A percentile compares a stretch with the other conserved stretches of the same genome.
Evolutionary conservation across 2,888 invertebrate genomes (phyloP).

Genomic region (Notodonta ziczac): DNA sequence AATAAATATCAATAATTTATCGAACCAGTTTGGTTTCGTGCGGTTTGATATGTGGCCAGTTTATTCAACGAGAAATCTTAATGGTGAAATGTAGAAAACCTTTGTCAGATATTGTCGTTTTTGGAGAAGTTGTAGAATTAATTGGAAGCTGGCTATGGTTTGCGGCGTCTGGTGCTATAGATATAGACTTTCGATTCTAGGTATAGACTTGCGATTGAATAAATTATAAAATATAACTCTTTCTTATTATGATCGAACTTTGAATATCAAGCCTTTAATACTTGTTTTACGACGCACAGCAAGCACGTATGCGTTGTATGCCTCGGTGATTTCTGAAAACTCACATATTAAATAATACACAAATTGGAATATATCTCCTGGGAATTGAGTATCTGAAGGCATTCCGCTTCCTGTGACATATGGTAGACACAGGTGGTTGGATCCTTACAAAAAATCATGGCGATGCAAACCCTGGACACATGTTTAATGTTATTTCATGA

Average conservation of each 20-base stretch:
- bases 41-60: conserved; percentile 3
- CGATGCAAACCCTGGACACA: neutral
- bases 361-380: neutral
- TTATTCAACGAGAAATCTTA: neutral
- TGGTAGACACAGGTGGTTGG: neutral
- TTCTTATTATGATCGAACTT: no score
- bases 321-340: no score
- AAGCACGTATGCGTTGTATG: neutral
- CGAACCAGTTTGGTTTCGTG: conserved; percentile 13
- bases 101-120: neutral
- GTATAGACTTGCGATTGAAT: no score
- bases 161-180: neutral
- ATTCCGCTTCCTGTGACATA: neutral
- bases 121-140: neutral
- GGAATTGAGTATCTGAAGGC: neutral
- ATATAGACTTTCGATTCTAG: no score
- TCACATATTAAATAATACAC: no score
- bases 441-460: neutral
- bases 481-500: neutral
- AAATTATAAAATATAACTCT: no score
- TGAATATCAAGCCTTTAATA: no score
- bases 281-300: neutral
- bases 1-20: conserved; percentile 43
- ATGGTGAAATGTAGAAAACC: neutral
- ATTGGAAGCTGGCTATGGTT: neutral